Conservation (phyloP, 92 coral and sea anemone species). For the Umimayanthus chanpuru region DNA sequence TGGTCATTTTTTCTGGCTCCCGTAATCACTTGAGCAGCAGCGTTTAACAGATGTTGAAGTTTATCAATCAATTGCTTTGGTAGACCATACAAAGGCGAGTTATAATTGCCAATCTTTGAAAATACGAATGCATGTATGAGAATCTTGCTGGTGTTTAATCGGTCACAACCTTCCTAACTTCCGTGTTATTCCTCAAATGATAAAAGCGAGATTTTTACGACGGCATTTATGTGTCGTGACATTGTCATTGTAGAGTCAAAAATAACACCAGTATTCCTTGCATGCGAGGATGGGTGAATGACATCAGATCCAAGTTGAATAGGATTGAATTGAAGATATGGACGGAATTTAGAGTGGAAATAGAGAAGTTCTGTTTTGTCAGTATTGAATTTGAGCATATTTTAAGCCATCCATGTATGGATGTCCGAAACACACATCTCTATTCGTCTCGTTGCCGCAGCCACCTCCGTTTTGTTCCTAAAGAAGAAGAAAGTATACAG, state of each 20-base stretch:
- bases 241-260: slow-evolving; percentile 34
- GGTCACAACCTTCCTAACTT: background rate
- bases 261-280: slow-evolving; percentile 28
- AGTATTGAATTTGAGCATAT: background rate
- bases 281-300: slow-evolving; percentile 20
- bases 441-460: slow-evolving; percentile 10
- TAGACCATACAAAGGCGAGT: background rate
- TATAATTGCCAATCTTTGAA: too few relatives aligned
- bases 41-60: slow-evolving; percentile 8
- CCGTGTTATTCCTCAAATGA: background rate
- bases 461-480: slow-evolving; percentile 13
- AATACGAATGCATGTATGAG: background rate
- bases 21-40: slow-evolving; percentile 15
- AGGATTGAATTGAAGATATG: slow-evolving; percentile 2
- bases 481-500: slow-evolving; percentile 12
- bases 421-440: slow-evolving; percentile 6
- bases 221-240: slow-evolving; percentile 23
- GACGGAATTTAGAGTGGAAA: background rate
- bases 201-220: slow-evolving; percentile 14
- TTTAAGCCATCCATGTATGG: background rate
- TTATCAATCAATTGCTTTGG: slow-evolving; percentile 11
- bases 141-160: background rate
- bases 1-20: background rate
- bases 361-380: too few relatives aligned
- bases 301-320: slow-evolving; percentile 9